Evolutionary conservation across 2,888 invertebrate genomes (phyloP).

Genomic region (Salticus scenicus): DNA sequence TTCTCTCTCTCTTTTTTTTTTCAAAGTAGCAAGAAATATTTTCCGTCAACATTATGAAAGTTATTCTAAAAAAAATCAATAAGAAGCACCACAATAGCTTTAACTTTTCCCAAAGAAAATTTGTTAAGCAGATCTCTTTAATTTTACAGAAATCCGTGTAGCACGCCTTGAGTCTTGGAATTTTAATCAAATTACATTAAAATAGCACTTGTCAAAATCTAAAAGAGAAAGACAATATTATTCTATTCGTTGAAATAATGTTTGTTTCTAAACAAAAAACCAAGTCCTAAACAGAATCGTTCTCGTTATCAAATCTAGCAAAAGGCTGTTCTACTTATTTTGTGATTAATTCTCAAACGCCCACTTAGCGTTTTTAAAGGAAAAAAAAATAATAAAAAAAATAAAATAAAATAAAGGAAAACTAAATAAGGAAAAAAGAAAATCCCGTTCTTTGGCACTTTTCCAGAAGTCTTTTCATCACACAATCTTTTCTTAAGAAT

Average conservation of each 20-base stretch:
- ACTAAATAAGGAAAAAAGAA: no score
- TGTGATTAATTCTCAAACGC: conserved; percentile 35
- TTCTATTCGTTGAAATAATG: conserved; percentile 12
- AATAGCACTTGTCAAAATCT: conserved; percentile 20
- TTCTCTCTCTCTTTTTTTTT: no score
- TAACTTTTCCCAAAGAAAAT: neutral
- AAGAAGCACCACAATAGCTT: neutral
- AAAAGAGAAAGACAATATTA: conserved; percentile 22
- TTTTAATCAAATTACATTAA: conserved; percentile 31
- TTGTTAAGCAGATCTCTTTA: neutral
- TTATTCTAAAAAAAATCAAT: neutral
- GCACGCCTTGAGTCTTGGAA: neutral
- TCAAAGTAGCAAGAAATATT: no score
- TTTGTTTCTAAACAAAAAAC: conserved; percentile 23
- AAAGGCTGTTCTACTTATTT: conserved; percentile 27
- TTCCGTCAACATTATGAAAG: no score
- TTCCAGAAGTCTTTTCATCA: conserved; percentile 17
- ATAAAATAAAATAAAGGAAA: no score
- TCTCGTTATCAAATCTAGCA: conserved; percentile 33
- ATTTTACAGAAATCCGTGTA: neutral
- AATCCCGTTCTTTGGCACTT: neutral
- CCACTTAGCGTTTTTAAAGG: conserved; percentile 6
- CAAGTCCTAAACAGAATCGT: conserved; percentile 3
- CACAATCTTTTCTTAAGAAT: neutral
- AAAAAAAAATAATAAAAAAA: neutral